These are phyloP conservation scores for Sclerurus mexicanus DNA, from an alignment of 2,113 vertebrate genomes.

Conservation along the genomic window DNA sequence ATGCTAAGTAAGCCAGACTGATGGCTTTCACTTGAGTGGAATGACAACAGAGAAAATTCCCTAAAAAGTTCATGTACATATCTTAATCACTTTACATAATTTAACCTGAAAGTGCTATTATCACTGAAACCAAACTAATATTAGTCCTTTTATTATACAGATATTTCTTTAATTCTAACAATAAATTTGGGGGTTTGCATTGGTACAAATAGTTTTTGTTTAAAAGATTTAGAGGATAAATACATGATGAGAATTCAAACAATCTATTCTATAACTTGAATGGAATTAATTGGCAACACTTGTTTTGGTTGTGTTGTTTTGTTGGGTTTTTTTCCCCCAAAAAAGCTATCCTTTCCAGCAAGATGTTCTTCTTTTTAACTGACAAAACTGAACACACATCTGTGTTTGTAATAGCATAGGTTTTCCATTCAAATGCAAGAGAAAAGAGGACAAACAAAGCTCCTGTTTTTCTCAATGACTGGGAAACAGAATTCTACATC, in stretches of 20 bases:
- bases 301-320: background rate
- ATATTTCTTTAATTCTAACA: background rate
- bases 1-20: background rate
- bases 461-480: background rate
- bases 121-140: background rate
- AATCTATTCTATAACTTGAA: background rate
- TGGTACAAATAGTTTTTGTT: background rate
- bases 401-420: background rate
- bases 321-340: background rate
- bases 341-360: background rate
- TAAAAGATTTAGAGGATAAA: background rate
- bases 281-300: background rate
- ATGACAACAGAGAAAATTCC: background rate
- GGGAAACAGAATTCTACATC: background rate
- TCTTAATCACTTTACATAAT: background rate
- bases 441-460: background rate
- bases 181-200: background rate
- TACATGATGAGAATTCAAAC: background rate
- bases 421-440: background rate
- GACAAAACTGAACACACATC: background rate
- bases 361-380: background rate
- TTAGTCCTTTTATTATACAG: background rate
- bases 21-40: background rate
- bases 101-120: background rate
- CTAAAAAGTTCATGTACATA: background rate